These are phyloP conservation scores for Myanophis thanlyinensis DNA, from an alignment of 2,113 vertebrate species.

Conservation along the genomic window DNA sequence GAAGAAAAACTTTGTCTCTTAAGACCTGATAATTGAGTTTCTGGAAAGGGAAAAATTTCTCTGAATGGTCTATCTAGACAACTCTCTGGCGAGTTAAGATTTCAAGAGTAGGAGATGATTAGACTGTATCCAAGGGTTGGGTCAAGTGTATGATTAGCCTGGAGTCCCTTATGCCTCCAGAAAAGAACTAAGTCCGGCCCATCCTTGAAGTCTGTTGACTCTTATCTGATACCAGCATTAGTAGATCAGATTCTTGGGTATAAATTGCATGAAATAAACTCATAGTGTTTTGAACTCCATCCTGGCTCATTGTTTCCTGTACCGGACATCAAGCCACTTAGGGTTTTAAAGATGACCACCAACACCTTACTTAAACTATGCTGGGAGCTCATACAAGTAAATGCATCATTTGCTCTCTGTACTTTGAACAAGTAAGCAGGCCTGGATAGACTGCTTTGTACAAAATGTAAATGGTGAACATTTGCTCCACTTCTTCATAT, in stretches of 20 bases:
- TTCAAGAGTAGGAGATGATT: background rate
- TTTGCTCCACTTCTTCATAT: background rate
- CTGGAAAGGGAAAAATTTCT: background rate
- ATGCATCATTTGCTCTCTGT: background rate
- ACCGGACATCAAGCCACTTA: no score
- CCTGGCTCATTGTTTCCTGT: no score
- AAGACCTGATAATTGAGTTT: background rate
- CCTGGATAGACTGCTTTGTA: background rate
- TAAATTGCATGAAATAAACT: no score
- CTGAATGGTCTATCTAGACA: background rate
- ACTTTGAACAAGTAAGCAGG: background rate
- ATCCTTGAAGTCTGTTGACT: background rate
- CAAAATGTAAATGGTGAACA: background rate
- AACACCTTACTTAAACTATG: background rate
- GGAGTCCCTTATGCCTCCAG: background rate
- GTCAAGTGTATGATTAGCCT: background rate
- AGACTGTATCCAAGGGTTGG: background rate
- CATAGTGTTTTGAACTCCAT: no score
- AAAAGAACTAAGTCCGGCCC: background rate
- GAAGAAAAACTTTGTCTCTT: background rate
- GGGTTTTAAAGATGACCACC: no score
- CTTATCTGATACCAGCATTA: no score
- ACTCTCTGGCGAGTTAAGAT: background rate
- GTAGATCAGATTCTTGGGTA: no score
- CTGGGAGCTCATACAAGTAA: background rate